Evolutionary conservation across 2,888 invertebrate genomes (phyloP), one percentile per base, ranked within the genome.

Genomic region (Caenorhabditis virilis): DNA sequence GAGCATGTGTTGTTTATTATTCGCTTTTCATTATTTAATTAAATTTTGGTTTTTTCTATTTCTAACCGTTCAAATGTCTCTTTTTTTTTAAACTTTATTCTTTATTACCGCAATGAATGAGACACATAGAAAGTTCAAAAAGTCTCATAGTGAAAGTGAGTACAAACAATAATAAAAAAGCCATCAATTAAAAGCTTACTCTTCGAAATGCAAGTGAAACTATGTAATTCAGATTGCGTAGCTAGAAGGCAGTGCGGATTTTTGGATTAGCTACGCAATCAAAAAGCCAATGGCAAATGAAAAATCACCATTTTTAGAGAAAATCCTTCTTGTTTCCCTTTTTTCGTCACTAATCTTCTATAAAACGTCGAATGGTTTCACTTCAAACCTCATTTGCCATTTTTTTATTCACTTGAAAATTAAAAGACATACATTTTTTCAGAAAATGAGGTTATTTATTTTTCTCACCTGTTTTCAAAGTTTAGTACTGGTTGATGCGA

Each of bases 341-440:
- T 16, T 11, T 15, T 9, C 27, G 16, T 30, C 25, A n/a, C 25
- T 61, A 61, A 55, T 61, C 55, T 50, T 33, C 55, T 61, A 61
- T 61, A 61, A 61, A 60, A 55, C 33, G 26, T 3, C 33, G 27
- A 33, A 27, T 23, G 20, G 46, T 39, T 3, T 13, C 20, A 35
- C 27, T 3, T 26, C 30, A 41, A 38, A 45, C 41, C 30, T 57
- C 43, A 50, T 50, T 57, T 57, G 56, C 38, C 57, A 16, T 30
- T 23, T 36, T 48, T 20, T 23, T 30, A 6, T 9, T 30, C 13
- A 6, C 13, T 30, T 30, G 6, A 30, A 9, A 9, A 30, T 30
- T 30, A 30, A 9, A n/a, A n/a, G n/a, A n/a, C n/a, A n/a, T n/a
- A n/a, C n/a, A n/a, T n/a, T n/a, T n/a, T n/a, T n/a, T n/a, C n/a